These are phyloP conservation scores for Biston stratarius DNA, from an alignment of 2,888 invertebrate species.

Conservation along the genomic window DNA sequence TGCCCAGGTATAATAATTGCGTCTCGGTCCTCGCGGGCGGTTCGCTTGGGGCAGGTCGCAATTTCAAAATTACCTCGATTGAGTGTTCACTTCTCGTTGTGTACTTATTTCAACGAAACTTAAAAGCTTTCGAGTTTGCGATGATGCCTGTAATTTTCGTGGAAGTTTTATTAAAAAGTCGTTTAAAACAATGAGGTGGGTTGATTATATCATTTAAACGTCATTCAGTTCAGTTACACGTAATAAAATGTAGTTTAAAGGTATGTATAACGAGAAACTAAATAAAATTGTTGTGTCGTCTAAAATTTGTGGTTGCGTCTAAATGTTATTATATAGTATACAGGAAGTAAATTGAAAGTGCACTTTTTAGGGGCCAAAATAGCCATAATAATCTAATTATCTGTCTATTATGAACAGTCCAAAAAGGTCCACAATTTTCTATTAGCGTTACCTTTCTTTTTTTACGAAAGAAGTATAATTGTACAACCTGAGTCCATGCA, in stretches of 20 bases:
- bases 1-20: slow-evolving; percentile 72
- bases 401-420: slow-evolving; percentile 56
- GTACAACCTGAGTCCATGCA: slow-evolving; percentile 77
- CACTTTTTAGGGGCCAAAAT: slow-evolving; percentile 47
- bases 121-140: slow-evolving; percentile 68
- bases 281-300: slow-evolving; percentile 27
- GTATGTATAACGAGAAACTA: background rate
- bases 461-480: slow-evolving; percentile 73
- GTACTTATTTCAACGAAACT: slow-evolving; percentile 55
- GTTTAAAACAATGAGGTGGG: slow-evolving; percentile 66
- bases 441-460: slow-evolving; percentile 68
- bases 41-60: slow-evolving; percentile 73
- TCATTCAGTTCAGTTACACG: slow-evolving; percentile 19
- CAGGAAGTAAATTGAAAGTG: slow-evolving; percentile 34
- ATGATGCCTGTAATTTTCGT: slow-evolving; percentile 62
- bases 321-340: slow-evolving; percentile 25
- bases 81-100: slow-evolving; percentile 73
- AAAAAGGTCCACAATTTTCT: slow-evolving; percentile 63
- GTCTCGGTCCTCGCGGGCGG: slow-evolving; percentile 65
- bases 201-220: slow-evolving; percentile 46
- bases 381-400: slow-evolving; percentile 64
- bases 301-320: slow-evolving; percentile 38
- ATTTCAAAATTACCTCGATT: slow-evolving; percentile 82
- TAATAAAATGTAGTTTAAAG: slow-evolving; percentile 8
- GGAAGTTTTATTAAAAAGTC: slow-evolving; percentile 62